phyloP scores from a whole-genome alignment of 2,888 invertebrate species.

The Nomada goodeniana region DNA sequence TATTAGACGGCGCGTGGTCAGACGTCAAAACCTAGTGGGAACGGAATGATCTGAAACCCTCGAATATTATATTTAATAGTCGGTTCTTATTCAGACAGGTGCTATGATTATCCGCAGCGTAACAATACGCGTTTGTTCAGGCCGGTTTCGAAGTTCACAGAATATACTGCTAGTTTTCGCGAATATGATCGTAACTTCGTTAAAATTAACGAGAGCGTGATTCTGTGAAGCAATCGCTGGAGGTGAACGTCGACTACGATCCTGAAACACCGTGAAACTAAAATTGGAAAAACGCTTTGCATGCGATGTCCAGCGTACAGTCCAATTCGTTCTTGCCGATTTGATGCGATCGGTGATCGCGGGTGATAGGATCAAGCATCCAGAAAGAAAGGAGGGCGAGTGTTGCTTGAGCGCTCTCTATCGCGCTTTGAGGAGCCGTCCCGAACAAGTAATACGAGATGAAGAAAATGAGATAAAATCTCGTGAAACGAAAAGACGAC shows the following conservation, averaged over 20 bases:
- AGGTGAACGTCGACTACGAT: not conserved
- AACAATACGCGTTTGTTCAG: not conserved
- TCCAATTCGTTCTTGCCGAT: not conserved
- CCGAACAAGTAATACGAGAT: slow-evolving; percentile 50
- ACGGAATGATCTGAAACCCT: not conserved
- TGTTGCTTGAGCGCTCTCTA: not conserved
- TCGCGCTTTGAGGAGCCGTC: slow-evolving; percentile 34
- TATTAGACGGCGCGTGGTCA: not conserved
- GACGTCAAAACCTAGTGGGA: not conserved
- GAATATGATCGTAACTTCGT: not conserved
- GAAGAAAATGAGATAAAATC: slow-evolving; percentile 60
- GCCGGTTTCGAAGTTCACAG: not conserved
- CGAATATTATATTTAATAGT: not conserved
- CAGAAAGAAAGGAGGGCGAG: not conserved
- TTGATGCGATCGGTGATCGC: slow-evolving; percentile 4
- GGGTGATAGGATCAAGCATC: not conserved
- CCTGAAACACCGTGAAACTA: slow-evolving; percentile 1
- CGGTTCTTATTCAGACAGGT: not conserved
- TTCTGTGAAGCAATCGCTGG: slow-evolving; percentile 6
- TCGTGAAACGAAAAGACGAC: slow-evolving; percentile 51
- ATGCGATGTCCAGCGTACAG: not conserved
- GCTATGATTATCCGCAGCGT: not conserved
- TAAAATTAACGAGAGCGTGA: not conserved
- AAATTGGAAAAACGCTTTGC: slow-evolving; percentile 4
- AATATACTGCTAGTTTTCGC: not conserved